A percentile compares a stretch with the other conserved stretches of the same genome.
Evolutionary conservation across 2,113 vertebrate genomes (phyloP).

Genomic region (Phocoena sinus): DNA sequence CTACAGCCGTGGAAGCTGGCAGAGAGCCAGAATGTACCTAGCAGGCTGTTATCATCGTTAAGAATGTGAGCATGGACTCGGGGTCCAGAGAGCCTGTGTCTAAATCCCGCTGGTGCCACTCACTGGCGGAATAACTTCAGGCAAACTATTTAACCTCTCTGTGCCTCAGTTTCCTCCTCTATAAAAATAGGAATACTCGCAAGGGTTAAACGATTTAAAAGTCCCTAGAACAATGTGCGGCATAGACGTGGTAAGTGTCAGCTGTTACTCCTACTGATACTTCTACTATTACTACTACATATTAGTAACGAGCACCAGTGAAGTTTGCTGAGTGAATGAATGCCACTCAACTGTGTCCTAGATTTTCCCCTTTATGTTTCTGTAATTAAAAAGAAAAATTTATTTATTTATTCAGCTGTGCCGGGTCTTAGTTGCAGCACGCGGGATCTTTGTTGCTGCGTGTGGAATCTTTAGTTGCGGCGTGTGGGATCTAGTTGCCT

Average conservation of each 20-base stretch:
- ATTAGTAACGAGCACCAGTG: neutral
- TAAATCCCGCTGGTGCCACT: neutral
- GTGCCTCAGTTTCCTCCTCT: neutral
- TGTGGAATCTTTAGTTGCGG: too few relatives aligned
- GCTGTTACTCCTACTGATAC: too few relatives aligned
- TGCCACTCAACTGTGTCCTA: neutral
- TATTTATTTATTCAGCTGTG: too few relatives aligned
- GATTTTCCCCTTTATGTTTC: neutral
- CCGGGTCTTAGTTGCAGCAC: too few relatives aligned
- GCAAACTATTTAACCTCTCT: neutral
- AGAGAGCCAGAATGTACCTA: neutral
- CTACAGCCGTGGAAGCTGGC: neutral
- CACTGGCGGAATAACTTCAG: neutral
- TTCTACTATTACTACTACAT: neutral
- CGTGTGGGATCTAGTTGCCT: too few relatives aligned
- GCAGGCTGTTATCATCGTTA: neutral
- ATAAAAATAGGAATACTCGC: neutral
- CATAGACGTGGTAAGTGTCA: neutral
- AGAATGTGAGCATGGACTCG: neutral
- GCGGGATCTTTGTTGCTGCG: too few relatives aligned
- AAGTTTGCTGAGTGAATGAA: neutral
- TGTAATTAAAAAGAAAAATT: too few relatives aligned
- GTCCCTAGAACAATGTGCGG: neutral
- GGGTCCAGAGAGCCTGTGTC: neutral
- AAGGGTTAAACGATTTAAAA: neutral